A percentile compares a stretch with the other conserved stretches of the same genome.
Conservation (phyloP, 2,797 vertebrate genomes). For the Miichthys miiuy region DNA sequence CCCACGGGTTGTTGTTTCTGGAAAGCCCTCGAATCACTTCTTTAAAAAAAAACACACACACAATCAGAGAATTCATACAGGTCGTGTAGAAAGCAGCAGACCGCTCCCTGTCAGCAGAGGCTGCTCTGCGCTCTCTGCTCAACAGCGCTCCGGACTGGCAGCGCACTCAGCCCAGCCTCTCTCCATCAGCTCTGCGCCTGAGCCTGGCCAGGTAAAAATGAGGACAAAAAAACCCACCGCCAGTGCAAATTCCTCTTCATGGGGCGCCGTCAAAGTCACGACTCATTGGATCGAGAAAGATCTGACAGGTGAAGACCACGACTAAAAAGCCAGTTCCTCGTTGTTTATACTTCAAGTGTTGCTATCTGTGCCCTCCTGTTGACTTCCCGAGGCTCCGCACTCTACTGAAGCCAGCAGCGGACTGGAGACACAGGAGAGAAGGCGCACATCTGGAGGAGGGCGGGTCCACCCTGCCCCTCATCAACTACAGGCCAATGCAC, state of each 20-base stretch:
- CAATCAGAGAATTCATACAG: constrained; percentile 26
- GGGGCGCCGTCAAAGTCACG: constrained; percentile 7
- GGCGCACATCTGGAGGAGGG: constrained; percentile 80
- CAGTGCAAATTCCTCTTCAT: constrained; percentile 27
- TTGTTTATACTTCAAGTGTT: constrained; percentile 15
- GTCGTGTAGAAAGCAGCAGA: constrained; percentile 48
- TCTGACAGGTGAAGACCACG: background rate
- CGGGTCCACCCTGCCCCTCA: constrained; percentile 55
- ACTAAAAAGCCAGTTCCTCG: background rate
- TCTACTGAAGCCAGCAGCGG: constrained; percentile 60
- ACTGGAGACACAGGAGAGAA: constrained; percentile 48
- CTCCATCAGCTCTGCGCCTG: constrained; percentile 60
- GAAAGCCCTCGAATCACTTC: constrained; percentile 22
- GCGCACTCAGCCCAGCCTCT: constrained; percentile 55
- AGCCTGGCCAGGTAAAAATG: constrained; percentile 57
- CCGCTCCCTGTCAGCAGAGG: constrained; percentile 64
- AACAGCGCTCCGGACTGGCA: constrained; percentile 53
- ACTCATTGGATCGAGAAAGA: background rate
- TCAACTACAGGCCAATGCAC: constrained; percentile 55
- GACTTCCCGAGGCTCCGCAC: constrained; percentile 63
- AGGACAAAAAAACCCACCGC: no score
- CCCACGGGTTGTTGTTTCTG: constrained; percentile 2
- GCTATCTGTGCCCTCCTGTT: constrained; percentile 51
- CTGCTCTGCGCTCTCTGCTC: constrained; percentile 46
- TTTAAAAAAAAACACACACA: background rate